These are phyloP conservation scores for Papilio glaucus DNA, from an alignment of 1,140 invertebrate genomes.

Conservation along the genomic window DNA sequence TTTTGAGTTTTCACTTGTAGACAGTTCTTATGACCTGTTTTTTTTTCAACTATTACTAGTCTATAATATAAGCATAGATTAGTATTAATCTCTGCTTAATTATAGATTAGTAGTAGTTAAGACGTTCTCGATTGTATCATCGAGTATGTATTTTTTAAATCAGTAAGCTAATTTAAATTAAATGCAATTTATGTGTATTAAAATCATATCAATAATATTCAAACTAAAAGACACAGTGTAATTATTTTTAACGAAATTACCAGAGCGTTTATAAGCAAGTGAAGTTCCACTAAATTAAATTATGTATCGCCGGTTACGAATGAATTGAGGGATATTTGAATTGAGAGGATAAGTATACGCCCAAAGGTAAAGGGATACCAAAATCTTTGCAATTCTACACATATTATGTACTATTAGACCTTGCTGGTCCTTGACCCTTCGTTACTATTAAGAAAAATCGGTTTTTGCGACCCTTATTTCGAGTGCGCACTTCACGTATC, in stretches of 20 bases:
- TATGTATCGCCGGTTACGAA: not conserved
- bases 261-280: not conserved
- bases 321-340: not conserved
- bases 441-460: constrained; percentile 15
- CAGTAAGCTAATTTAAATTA: no score
- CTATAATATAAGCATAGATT: no score
- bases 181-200: no score
- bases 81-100: no score
- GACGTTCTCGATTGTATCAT: no score
- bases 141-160: no score
- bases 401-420: constrained; percentile 19
- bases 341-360: not conserved
- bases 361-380: constrained; percentile 11
- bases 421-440: constrained; percentile 5
- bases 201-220: not conserved
- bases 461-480: not conserved
- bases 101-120: no score
- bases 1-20: no score
- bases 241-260: not conserved
- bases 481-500: not conserved
- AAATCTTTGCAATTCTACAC: constrained; percentile 29
- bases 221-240: not conserved
- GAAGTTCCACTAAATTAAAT: constrained; percentile 17
- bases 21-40: no score
- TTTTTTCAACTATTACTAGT: no score